phyloP scores from a whole-genome alignment of 2,797 vertebrate species.

The Gila robusta region DNA sequence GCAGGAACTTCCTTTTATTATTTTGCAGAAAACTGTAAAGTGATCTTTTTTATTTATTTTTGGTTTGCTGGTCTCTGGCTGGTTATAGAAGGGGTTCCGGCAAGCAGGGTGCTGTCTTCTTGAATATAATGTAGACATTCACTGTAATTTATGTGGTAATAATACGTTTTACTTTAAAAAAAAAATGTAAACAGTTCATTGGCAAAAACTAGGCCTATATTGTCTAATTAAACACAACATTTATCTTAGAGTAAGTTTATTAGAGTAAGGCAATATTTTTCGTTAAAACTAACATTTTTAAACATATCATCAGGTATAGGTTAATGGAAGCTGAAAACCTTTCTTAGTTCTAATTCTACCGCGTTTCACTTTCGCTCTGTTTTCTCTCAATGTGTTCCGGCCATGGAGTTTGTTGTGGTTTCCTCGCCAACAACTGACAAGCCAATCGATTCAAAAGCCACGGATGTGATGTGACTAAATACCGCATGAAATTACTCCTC shows the following conservation, averaged over 20 bases:
- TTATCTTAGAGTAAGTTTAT: too few relatives aligned
- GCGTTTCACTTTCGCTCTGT: conserved; percentile 1
- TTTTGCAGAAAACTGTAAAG: not conserved
- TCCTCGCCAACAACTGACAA: not conserved
- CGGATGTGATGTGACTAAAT: not conserved
- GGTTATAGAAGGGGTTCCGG: not conserved
- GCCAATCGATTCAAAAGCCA: not conserved
- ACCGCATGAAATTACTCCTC: not conserved
- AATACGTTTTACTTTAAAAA: not conserved
- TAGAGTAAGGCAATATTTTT: not conserved
- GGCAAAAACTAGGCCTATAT: not conserved
- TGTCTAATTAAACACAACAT: too few relatives aligned
- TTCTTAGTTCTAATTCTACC: not conserved
- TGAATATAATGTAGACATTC: not conserved
- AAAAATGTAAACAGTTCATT: too few relatives aligned
- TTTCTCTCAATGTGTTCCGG: not conserved
- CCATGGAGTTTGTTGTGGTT: not conserved
- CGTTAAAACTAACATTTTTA: not conserved
- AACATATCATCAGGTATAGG: not conserved
- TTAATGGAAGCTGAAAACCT: not conserved
- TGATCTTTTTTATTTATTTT: not conserved
- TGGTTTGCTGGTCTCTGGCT: not conserved
- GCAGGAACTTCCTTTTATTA: not conserved
- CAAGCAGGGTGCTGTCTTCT: not conserved
- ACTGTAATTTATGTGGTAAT: not conserved